Percentiles rank a stretch among this genome's conserved stretches.
Evolutionary conservation across 2,797 vertebrate species (phyloP).

Genomic region (Acanthopagrus latus): DNA sequence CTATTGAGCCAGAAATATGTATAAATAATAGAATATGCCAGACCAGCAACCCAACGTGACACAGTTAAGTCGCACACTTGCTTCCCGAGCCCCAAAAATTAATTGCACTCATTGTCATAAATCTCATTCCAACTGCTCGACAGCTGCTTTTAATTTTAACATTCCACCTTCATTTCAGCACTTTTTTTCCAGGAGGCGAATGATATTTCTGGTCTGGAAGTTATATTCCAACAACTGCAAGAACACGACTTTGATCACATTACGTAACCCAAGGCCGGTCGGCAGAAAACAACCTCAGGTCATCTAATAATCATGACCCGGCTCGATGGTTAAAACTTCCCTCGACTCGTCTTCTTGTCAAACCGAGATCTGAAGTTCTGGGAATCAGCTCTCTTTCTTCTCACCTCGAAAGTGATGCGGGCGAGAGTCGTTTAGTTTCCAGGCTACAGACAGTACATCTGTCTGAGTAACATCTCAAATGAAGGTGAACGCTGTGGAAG

Average conservation of each 20-base stretch:
- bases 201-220: constrained; percentile 28
- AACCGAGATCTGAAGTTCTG: constrained; percentile 43
- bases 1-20: constrained; percentile 5
- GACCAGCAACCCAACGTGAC: neutral
- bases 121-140: constrained; percentile 4
- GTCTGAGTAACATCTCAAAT: constrained; percentile 46
- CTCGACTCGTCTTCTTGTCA: constrained; percentile 37
- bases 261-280: constrained; percentile 29
- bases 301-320: constrained; percentile 60
- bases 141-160: constrained; percentile 19
- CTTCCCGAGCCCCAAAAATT: neutral
- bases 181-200: constrained; percentile 33
- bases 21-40: neutral
- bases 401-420: constrained; percentile 23
- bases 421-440: constrained; percentile 33
- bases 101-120: constrained; percentile 14
- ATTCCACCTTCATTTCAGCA: constrained; percentile 1
- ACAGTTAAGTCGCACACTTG: neutral
- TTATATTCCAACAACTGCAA: constrained; percentile 47
- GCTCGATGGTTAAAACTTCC: constrained; percentile 19
- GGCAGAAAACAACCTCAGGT: constrained; percentile 41
- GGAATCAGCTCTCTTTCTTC: constrained; percentile 22
- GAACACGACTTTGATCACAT: constrained; percentile 52
- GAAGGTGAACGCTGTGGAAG: constrained; percentile 16
- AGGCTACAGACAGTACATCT: constrained; percentile 15